Conservation (phyloP, 2,888 invertebrate genomes). For the Drosophila macrothrix region DNA sequence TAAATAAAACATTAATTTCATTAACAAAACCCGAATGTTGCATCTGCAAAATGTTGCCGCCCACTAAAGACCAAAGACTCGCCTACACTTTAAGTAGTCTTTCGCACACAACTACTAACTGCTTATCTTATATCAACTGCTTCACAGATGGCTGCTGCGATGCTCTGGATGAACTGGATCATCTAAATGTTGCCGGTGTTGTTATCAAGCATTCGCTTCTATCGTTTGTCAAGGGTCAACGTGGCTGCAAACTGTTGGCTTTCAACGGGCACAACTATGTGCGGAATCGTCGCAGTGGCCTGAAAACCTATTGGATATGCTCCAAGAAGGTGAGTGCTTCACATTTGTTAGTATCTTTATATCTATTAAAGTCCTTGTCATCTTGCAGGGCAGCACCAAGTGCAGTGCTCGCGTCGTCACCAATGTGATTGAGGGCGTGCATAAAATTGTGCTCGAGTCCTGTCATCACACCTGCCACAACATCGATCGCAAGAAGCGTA, state of each 20-base stretch:
- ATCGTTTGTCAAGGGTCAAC: conserved; percentile 81
- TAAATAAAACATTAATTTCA: conserved; percentile 46
- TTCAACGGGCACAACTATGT: conserved; percentile 84
- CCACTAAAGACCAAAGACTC: conserved; percentile 17
- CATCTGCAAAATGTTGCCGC: conserved; percentile 6
- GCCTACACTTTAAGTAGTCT: conserved; percentile 7
- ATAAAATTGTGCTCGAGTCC: conserved; percentile 83
- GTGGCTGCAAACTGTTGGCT: conserved; percentile 83
- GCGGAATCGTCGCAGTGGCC: conserved; percentile 83
- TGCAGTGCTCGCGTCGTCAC: conserved; percentile 85
- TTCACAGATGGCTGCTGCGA: conserved; percentile 41
- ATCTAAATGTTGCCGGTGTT: conserved; percentile 20
- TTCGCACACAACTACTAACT: conserved; percentile 20
- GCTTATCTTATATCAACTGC: neutral
- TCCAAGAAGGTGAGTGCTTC: conserved; percentile 82
- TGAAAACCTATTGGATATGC: conserved; percentile 85
- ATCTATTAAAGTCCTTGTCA: neutral
- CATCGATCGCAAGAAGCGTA: conserved; percentile 80
- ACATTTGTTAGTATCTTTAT: neutral
- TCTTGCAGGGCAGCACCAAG: conserved; percentile 83
- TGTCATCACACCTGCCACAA: conserved; percentile 83
- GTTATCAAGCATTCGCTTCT: conserved; percentile 72
- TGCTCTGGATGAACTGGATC: conserved; percentile 35
- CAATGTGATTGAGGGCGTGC: conserved; percentile 83
- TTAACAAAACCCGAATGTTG: conserved; percentile 30